Base-by-base conservation (phyloP, 92 coral and sea anemone species). In the Desmophyllum pertusum region DNA sequence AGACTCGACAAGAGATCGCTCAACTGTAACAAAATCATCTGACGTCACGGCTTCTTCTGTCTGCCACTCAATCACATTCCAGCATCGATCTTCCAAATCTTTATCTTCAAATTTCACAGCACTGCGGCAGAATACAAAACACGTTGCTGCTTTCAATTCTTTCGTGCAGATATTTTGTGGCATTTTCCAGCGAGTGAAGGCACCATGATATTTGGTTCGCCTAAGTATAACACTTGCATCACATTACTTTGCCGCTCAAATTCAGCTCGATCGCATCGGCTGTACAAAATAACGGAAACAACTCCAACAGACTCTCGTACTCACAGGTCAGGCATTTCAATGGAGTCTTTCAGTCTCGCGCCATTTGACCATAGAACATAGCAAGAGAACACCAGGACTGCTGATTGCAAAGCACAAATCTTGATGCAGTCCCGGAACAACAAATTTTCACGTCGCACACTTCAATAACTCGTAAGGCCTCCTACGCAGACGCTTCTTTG, bases 301-400 rank as follows among this genome's bases (percentile, higher is more conserved):
- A 83, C 61, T 89, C 91, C 43, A 81, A 62, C 77, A 93, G 81
- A 73, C 91, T 80, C 36, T 92, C 91, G 23, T 82, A 83, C 55
- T 92, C 95, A 46, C 93, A 86, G n/a, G 83, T 92, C 95, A 41
- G 93, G 91, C 52, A 92, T 85, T 67, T 89, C 85, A 69, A 92
- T 70, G 37, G 79, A 48, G 70, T 92, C 88, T 5, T 62, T 71
- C 41, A n/a, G 82, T 84, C 79, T 89, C 95, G n/a, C 36, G 93
- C 90, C 61, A 92, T 78, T 73, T 86, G 89, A 30, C 92, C 93
- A 72, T 93, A 90, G 50, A 93, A 93, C 96, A 90, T 93, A 71
- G 93, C 92, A 81, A 70, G n/a, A 87, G 72, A 93, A 93, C 45
- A 93, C n/a, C 96, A 25, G 96, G 96, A 77, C 92, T 87, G 53